These are phyloP conservation scores for Drosophila pectinifera DNA, from an alignment of 1,140 invertebrate genomes.

Conservation along the genomic window DNA sequence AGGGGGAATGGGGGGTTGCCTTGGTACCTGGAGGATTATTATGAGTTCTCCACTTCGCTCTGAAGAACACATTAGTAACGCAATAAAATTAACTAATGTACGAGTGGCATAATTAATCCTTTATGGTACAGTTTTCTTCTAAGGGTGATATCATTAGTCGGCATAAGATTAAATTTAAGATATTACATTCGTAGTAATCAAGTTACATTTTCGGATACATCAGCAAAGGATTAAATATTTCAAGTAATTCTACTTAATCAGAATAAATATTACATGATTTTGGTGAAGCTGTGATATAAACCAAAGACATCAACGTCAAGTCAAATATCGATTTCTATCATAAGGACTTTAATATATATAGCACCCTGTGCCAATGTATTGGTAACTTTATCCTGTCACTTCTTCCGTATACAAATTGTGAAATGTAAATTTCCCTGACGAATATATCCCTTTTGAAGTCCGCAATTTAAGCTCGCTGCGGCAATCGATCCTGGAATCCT, in stretches of 20 bases:
- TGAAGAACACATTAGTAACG: neutral
- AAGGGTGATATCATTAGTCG: neutral
- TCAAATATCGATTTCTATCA: neutral
- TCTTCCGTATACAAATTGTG: neutral
- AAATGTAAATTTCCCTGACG: neutral
- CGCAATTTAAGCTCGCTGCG: neutral
- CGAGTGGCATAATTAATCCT: neutral
- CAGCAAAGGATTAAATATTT: no score
- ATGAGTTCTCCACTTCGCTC: neutral
- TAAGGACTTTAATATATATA: neutral
- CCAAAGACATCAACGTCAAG: neutral
- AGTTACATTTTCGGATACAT: no score
- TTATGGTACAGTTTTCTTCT: neutral
- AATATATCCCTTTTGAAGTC: neutral
- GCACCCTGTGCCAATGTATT: neutral
- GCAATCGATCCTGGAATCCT: constrained; percentile 17
- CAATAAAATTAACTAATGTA: neutral
- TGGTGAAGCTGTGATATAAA: no score
- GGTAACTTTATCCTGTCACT: neutral
- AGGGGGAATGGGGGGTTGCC: constrained; percentile 11
- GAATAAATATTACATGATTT: no score
- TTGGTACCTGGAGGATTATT: constrained; percentile 15
- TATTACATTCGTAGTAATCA: no score
- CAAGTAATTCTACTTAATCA: no score
- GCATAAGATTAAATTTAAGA: no score